Evolutionary conservation across 2,888 invertebrate species (phyloP), one percentile per base, ranked within the genome.

Genomic region (Pseudococcus longispinus): DNA sequence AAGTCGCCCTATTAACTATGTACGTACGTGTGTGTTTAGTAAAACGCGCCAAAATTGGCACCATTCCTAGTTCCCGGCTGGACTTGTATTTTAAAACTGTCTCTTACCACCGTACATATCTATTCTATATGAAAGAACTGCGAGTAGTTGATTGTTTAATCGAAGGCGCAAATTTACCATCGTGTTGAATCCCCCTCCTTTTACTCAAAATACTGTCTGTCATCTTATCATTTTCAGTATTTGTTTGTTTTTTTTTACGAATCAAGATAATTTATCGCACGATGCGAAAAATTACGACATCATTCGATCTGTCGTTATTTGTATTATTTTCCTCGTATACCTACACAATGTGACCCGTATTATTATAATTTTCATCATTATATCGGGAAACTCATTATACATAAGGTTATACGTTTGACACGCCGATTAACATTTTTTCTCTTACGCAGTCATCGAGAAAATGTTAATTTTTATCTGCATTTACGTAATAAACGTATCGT

Each of bases 1-100:
- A 84, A 84, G 55, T 84, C 84, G 84, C 20, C 55, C 84, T 84
- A 84, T 84, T 84, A 84, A 84, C 84, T 51, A 84, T 60, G 46
- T 32, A 37, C 9, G 84, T 55, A 29, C 44, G 44, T 44, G 82
- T 37, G 20, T 44, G 44, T 44, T 51, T 44, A 46, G 83, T 32
- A 55, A 84, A 84, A 55, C 29, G 60, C 84, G 55, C 55, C 84
- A 32, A 55, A 84, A 51, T 84, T 84, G 84, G 84, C 84, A 84
- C 51, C 32, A 46, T 29, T 46, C 84, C 84, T 20, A 55, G 84
- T 55, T 46, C 84, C 84, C 46, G 51, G 23, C 32, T 55, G 70
- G 26, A 70, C 70, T 70, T 55, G 84, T 84, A 84, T 84, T 84
- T 84, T 55, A 84, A 55, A 84, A 84, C 26, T 32, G 32, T 84